Evolutionary conservation across 2,888 invertebrate genomes (phyloP), one percentile per base, ranked within the genome.

Genomic region (Peribatodes rhomboidaria): DNA sequence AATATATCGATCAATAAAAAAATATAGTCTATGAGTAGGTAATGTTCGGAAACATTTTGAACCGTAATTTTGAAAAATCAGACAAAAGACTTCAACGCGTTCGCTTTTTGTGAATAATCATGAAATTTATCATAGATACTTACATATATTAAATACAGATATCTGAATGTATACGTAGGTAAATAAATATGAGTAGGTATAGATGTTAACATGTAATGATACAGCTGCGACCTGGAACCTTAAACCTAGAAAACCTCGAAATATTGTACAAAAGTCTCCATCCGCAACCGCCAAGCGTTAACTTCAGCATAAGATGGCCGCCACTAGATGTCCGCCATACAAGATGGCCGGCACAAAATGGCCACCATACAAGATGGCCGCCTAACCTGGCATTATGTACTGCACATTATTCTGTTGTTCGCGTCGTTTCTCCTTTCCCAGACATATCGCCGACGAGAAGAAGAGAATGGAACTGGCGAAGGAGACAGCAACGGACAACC

Each of bases 341-440:
- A 41, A 41, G 41, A 14, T 4, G 10, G 39, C 14, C n/a, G n/a
- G n/a, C n/a, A n/a, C 39, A 14, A 9, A 60, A 85, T 86, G 85
- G 85, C 76, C 74, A 74, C 75, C 71, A 68, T 80, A 83, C 81
- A 82, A 83, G 50, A 86, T 86, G 87, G 88, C 90, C 86, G 87
- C 84, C 93, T 94, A 94, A 97, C 97, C 97, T 96, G 97, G 97
- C 97, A 97, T 97, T 84, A 97, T 96, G 94, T 97, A 97, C 91
- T 97, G 97, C 94, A 97, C 96, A 89, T 97, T 97, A 84, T 96
- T 95, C 82, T 95, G 94, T 76, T 95, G 95, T 83, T 96, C 96
- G 75, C 95, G 95, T 71, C 95, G 95, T 78, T 96, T 95, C 89
- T 97, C 97, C 88, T 95, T 95, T 84, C 95, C 94, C 77, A 97